Base-by-base conservation (phyloP, 2,113 vertebrate species). In the Pelecanoides urinatrix region DNA sequence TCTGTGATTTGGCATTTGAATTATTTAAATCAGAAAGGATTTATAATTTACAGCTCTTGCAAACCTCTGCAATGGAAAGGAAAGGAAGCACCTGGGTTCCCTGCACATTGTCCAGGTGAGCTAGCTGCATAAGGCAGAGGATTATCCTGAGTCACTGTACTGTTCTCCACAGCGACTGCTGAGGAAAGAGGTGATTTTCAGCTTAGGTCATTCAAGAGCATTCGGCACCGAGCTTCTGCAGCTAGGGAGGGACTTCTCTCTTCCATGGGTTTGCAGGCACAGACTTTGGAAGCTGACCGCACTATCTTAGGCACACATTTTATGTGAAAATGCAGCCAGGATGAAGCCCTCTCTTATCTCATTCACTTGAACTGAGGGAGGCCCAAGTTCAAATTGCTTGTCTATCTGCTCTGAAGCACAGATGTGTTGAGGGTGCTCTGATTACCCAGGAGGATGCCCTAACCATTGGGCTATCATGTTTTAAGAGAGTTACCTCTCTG, bases 401-500 rank as follows among this genome's bases (percentile, higher is more conserved):
- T 42, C 29, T 23, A 4, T 30, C 30, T 58, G 16, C 21, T 68
- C 34, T 59, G 44, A 65, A 62, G 17, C 18, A 36, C 16, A 61
- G 40, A 36, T 20, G 30, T 0, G 0, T 18, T 36, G 42, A 61
- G 13, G 10, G 11, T 0, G 0, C 32, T 36, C 42, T 19, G 15
- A 66, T 67, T 65, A 66, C 38, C 16, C 72, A 45, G 10, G 10
- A 76, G 50, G 92, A 73, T 12, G 21, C 16, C 26, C 32, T 67
- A 63, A 63, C 5, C 17, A 73, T 32, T 8, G 45, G 58, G 21
- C 26, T 68, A 23, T 65, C 18, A 7, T 5, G 26, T 75, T 59
- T 85, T 67, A 34, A 63, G 18, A 42, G 52, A 40, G 20, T 67
- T 67, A 25, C 14, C 8, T 52, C 13, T 44, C 26, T 16, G 3